Evolutionary conservation across 2,113 vertebrate species (phyloP).

Genomic region (Orycteropus afer): DNA sequence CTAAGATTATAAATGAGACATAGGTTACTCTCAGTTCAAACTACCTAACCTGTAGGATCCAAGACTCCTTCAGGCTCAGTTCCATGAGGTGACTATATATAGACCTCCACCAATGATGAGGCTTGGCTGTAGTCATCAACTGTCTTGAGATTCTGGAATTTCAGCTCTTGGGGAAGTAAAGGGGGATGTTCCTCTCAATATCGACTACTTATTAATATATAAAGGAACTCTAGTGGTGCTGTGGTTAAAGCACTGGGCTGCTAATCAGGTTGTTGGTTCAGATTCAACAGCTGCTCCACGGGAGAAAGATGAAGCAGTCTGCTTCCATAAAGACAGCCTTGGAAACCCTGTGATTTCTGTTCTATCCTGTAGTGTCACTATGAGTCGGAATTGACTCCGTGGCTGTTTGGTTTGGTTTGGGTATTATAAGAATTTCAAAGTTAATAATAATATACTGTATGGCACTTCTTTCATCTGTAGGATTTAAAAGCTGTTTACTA

Average conservation of each 20-base stretch:
- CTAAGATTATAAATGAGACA: background rate
- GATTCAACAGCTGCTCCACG: no score
- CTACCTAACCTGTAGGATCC: background rate
- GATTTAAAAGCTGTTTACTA: background rate
- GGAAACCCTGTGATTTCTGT: no score
- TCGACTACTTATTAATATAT: background rate
- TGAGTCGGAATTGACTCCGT: no score
- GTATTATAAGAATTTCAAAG: background rate
- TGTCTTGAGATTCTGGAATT: background rate
- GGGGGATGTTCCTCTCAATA: background rate
- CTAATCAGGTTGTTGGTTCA: no score
- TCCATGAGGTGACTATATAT: background rate
- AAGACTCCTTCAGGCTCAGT: background rate
- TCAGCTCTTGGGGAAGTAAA: background rate
- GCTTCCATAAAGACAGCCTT: no score
- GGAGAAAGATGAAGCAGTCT: no score
- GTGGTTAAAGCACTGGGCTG: no score
- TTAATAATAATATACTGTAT: background rate
- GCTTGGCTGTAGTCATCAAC: background rate
- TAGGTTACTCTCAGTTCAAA: background rate
- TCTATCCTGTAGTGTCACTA: no score
- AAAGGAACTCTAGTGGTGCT: no score
- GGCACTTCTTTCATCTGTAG: slow-evolving; percentile 17
- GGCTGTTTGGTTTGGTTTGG: no score
- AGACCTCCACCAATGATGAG: background rate